These are phyloP conservation scores for Agrochola lota DNA, from an alignment of 2,888 invertebrate genomes.

Conservation along the genomic window DNA sequence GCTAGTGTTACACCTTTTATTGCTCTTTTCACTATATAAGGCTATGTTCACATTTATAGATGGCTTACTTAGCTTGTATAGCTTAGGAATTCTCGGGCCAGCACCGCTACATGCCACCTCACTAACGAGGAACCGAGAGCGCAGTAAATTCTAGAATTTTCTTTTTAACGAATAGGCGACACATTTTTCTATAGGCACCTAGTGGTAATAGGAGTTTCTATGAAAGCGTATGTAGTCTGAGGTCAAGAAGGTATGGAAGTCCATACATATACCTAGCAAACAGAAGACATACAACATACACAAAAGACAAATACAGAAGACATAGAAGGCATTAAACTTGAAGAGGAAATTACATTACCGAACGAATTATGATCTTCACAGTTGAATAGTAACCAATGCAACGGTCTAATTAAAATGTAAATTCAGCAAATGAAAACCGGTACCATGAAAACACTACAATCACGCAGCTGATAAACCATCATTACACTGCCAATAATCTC, in stretches of 20 bases:
- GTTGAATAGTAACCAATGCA: too few species aligned
- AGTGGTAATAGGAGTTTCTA: constrained; percentile 2
- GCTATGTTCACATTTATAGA: constrained; percentile 50
- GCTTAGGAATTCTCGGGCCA: constrained; percentile 35
- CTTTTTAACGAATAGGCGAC: constrained; percentile 42
- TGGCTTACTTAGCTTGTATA: constrained; percentile 42
- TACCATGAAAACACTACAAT: background rate
- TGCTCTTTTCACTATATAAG: constrained; percentile 50
- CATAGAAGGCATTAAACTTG: background rate
- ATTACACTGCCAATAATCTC: background rate
- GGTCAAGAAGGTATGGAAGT: background rate
- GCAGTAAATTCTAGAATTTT: constrained; percentile 49
- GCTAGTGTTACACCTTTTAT: constrained; percentile 56
- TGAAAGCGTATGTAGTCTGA: constrained; percentile 25
- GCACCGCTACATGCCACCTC: constrained; percentile 33
- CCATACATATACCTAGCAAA: background rate
- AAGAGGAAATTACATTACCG: background rate
- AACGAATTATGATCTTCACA: too few species aligned
- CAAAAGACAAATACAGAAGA: background rate
- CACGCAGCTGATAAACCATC: background rate
- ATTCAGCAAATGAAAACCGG: too few species aligned
- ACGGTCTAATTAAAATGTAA: too few species aligned
- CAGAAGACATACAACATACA: background rate
- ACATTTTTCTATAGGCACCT: constrained; percentile 36
- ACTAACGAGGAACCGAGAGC: constrained; percentile 47